Evolutionary conservation across 2,888 invertebrate species (phyloP).

Genomic region (Phytoseiulus persimilis): DNA sequence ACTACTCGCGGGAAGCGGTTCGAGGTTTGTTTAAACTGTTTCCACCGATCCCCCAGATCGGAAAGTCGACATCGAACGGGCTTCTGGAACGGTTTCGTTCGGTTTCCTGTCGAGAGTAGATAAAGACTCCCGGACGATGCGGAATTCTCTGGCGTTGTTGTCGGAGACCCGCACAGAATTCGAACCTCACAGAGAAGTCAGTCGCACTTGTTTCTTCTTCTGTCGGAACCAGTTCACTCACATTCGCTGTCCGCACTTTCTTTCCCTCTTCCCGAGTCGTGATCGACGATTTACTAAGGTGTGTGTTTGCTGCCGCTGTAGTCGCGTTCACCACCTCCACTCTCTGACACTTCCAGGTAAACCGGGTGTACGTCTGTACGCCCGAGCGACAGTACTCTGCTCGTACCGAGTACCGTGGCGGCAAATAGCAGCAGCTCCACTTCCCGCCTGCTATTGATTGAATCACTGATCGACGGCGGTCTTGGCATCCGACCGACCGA

Average conservation of each 20-base stretch:
- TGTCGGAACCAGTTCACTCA: neutral
- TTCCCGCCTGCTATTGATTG: neutral
- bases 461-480: neutral
- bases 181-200: neutral
- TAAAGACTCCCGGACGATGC: too few relatives aligned
- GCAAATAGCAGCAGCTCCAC: neutral
- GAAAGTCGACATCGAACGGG: neutral
- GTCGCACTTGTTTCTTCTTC: neutral
- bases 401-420: neutral
- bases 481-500: neutral
- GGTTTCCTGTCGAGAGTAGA: neutral
- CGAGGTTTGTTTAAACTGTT: neutral
- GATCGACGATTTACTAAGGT: neutral
- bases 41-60: neutral
- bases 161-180: neutral
- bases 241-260: neutral
- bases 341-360: neutral
- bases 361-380: neutral
- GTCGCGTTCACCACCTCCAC: neutral
- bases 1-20: neutral
- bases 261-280: neutral
- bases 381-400: neutral
- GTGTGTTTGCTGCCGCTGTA: neutral
- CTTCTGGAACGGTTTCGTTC: neutral
- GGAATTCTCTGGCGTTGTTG: neutral